Conservation (phyloP, 1,140 invertebrate genomes). For the Drosophila gunungcola region DNA sequence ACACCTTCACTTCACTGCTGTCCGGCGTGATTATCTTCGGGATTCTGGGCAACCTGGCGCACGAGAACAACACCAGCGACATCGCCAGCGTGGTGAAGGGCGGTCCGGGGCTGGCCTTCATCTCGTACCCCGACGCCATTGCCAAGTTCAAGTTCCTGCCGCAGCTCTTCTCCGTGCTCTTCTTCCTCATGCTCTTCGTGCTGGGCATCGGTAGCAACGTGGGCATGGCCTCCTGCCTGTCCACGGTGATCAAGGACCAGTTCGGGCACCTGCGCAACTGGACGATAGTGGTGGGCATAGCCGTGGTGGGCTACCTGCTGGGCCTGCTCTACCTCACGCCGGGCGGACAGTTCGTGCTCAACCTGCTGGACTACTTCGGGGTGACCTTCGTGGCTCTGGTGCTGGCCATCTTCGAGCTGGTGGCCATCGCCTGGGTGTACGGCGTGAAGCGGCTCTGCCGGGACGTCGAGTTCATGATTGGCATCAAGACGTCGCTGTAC, state of each 20-base stretch:
- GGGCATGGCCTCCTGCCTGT: slow-evolving; percentile 88
- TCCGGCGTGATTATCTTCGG: slow-evolving; percentile 95
- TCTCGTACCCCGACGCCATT: slow-evolving; percentile 96
- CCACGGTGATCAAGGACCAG: slow-evolving; percentile 89
- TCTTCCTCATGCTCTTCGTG: slow-evolving; percentile 95
- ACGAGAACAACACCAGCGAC: slow-evolving; percentile 87
- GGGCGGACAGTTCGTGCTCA: slow-evolving; percentile 93
- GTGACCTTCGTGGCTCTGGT: slow-evolving; percentile 92
- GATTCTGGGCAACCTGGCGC: slow-evolving; percentile 91
- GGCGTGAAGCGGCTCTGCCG: slow-evolving; percentile 88
- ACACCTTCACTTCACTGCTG: slow-evolving; percentile 92
- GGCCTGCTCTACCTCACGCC: slow-evolving; percentile 91
- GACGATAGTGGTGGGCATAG: slow-evolving; percentile 86
- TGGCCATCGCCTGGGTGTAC: slow-evolving; percentile 91
- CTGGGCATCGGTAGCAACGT: slow-evolving; percentile 91
- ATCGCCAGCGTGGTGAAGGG: slow-evolving; percentile 86
- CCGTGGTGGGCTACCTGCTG: slow-evolving; percentile 87
- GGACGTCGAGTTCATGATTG: slow-evolving; percentile 90
- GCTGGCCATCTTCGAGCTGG: slow-evolving; percentile 90
- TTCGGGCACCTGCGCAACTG: slow-evolving; percentile 87
- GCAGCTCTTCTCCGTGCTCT: slow-evolving; percentile 94
- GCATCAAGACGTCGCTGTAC: slow-evolving; percentile 89
- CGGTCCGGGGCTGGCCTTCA: slow-evolving; percentile 89
- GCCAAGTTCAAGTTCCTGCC: slow-evolving; percentile 91
- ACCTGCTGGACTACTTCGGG: slow-evolving; percentile 93